Percentiles rank a stretch among this genome's conserved stretches.
Conservation (phyloP, 1,140 invertebrate species). For the Drosophila persimilis region DNA sequence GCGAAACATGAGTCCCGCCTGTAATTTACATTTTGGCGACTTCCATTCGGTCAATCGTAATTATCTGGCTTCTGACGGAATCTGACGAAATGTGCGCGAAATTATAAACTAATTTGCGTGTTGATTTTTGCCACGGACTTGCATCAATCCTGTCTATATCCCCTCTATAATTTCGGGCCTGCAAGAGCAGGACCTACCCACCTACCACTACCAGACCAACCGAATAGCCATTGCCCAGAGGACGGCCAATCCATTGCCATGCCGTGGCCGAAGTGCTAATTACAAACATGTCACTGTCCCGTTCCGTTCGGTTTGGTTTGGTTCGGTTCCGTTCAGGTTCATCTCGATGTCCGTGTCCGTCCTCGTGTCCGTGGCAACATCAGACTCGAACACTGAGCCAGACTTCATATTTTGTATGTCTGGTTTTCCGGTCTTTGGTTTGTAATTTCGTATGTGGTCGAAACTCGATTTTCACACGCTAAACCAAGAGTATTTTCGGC, state of each 20-base stretch:
- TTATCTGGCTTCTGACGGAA: slow-evolving; percentile 24
- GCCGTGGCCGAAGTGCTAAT: slow-evolving; percentile 56
- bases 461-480: slow-evolving; percentile 66
- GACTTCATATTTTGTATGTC: slow-evolving; percentile 22
- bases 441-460: slow-evolving; percentile 38
- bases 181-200: neutral
- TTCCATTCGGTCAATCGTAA: slow-evolving; percentile 24
- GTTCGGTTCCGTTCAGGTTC: neutral
- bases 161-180: neutral
- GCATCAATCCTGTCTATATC: slow-evolving; percentile 10
- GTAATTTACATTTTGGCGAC: slow-evolving; percentile 14
- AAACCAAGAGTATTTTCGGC: slow-evolving; percentile 2
- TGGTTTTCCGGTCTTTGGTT: slow-evolving; percentile 17
- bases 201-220: slow-evolving; percentile 2
- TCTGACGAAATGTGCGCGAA: slow-evolving; percentile 19
- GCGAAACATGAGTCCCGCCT: neutral
- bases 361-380: slow-evolving; percentile 7
- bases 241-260: slow-evolving; percentile 25
- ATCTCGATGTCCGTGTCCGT: slow-evolving; percentile 4
- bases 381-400: slow-evolving; percentile 10
- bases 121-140: slow-evolving; percentile 37
- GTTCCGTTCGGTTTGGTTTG: slow-evolving; percentile 2
- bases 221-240: slow-evolving; percentile 11
- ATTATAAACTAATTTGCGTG: slow-evolving; percentile 60
- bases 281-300: slow-evolving; percentile 71